Conservation (phyloP, 2,113 vertebrate species). For the Cryptomyrus ogoouensis region DNA sequence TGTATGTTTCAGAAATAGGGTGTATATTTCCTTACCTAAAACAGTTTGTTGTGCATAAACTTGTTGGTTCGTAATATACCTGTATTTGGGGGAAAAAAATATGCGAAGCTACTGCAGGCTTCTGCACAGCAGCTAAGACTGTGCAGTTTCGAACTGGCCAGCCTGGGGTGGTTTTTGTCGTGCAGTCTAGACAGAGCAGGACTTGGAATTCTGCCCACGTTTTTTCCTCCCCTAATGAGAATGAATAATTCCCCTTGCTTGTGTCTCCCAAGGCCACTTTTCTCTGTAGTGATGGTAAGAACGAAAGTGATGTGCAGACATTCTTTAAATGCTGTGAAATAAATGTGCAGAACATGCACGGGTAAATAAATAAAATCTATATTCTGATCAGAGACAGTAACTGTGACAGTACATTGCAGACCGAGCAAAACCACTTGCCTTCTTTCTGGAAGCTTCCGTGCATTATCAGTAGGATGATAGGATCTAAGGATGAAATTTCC, state of each 20-base stretch:
- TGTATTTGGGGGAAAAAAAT: background rate
- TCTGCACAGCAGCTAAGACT: background rate
- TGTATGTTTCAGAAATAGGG: background rate
- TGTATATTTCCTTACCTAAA: background rate
- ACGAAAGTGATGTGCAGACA: conserved; percentile 6
- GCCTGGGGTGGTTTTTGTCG: conserved; percentile 2
- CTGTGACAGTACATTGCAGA: background rate
- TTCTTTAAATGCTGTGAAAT: conserved; percentile 4
- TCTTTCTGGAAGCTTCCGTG: background rate
- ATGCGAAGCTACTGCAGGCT: background rate
- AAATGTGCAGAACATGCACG: background rate
- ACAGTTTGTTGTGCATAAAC: background rate
- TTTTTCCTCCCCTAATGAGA: conserved; percentile 20
- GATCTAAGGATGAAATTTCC: background rate
- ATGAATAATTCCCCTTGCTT: conserved; percentile 17
- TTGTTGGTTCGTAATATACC: background rate
- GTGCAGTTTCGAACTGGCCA: background rate
- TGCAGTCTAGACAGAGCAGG: conserved; percentile 15
- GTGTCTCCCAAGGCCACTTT: conserved; percentile 18
- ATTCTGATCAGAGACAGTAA: conserved; percentile 1
- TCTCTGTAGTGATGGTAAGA: conserved; percentile 8
- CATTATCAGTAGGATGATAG: background rate
- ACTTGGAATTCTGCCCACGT: conserved; percentile 25
- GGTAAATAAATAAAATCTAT: conserved; percentile 17
- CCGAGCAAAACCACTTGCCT: background rate